Conservation (phyloP, 2,113 vertebrate species). For the Nansenia antarctica region DNA sequence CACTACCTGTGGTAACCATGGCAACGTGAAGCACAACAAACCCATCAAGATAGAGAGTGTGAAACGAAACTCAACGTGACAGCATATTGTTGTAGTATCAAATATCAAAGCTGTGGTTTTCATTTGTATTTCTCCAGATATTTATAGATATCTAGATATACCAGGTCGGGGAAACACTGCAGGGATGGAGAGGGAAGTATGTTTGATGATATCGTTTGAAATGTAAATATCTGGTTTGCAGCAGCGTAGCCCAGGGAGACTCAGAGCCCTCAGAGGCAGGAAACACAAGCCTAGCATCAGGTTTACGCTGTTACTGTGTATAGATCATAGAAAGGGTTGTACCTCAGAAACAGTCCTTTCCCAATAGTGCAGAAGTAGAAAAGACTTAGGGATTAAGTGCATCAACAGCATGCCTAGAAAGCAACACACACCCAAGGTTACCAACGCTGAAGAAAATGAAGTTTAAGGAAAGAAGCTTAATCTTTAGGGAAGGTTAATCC, state of each 20-base stretch:
- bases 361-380: neutral
- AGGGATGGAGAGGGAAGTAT: conserved; percentile 17
- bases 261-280: neutral
- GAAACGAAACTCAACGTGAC: too few species aligned
- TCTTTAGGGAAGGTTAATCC: too few species aligned
- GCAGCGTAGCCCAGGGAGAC: neutral
- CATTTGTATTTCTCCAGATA: too few species aligned
- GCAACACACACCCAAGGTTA: neutral
- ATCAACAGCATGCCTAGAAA: neutral
- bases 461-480: too few species aligned
- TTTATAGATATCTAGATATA: too few species aligned
- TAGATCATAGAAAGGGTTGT: neutral
- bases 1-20: neutral
- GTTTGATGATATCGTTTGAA: conserved; percentile 47
- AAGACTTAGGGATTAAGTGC: neutral
- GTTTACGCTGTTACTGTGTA: neutral
- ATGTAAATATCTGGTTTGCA: conserved; percentile 46
- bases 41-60: too few species aligned
- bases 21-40: neutral
- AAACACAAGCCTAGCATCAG: neutral
- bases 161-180: neutral
- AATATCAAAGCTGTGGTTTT: too few species aligned
- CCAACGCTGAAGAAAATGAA: neutral
- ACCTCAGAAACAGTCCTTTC: neutral
- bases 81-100: too few species aligned